A percentile compares a stretch with the other conserved stretches of the same genome.
phyloP scores from a whole-genome alignment of 1,140 invertebrate species.

The Drosophila pseudoobscura region DNA sequence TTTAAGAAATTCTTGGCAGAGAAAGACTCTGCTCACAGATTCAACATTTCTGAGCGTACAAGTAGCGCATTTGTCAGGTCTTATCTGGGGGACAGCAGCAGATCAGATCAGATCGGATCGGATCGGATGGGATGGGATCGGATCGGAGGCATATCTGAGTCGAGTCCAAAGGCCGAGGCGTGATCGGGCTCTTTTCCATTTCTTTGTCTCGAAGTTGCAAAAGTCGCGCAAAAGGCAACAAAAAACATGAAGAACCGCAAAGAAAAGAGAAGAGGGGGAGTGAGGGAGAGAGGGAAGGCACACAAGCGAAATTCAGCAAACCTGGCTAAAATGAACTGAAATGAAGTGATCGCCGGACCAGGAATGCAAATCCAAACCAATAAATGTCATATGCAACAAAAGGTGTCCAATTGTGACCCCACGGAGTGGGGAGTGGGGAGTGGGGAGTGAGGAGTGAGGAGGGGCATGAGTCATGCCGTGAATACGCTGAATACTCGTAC shows the following conservation, averaged over 20 bases:
- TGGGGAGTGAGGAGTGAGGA: no score
- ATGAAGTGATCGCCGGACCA: slow-evolving; percentile 1
- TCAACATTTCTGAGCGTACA: slow-evolving; percentile 14
- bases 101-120: slow-evolving; percentile 5
- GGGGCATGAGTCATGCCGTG: slow-evolving; percentile 31
- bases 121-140: neutral
- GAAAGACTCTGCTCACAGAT: slow-evolving; percentile 6
- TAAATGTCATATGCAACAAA: slow-evolving; percentile 24
- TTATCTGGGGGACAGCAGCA: neutral
- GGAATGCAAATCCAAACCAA: slow-evolving; percentile 17
- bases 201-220: slow-evolving; percentile 43
- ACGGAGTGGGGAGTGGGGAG: no score
- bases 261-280: slow-evolving; percentile 8
- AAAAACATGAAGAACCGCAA: neutral
- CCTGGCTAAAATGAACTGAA: slow-evolving; percentile 10
- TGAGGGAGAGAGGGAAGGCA: no score
- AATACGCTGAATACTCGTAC: neutral
- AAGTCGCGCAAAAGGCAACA: slow-evolving; percentile 16
- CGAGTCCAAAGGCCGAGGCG: slow-evolving; percentile 33
- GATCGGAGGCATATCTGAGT: slow-evolving; percentile 12
- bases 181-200: slow-evolving; percentile 24
- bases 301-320: slow-evolving; percentile 17
- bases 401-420: slow-evolving; percentile 54
- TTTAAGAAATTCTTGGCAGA: slow-evolving; percentile 49
- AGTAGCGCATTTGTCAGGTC: slow-evolving; percentile 8